Evolutionary conservation across 2,113 vertebrate genomes (phyloP).

Genomic region (Planiliza haematocheilus): DNA sequence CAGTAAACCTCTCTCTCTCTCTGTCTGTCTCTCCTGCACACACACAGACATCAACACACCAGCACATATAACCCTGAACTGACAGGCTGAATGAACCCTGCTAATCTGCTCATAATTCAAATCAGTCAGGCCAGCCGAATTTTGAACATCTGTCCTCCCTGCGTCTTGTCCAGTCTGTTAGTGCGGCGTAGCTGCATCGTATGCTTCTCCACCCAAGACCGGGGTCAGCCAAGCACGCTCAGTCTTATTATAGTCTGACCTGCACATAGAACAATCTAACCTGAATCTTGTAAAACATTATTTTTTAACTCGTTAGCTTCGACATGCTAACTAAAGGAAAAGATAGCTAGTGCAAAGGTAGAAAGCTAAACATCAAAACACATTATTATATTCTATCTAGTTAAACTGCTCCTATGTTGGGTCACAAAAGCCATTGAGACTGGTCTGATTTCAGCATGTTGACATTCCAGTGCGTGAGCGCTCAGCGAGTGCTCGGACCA

Average conservation of each 20-base stretch:
- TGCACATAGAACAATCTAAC: slow-evolving; percentile 24
- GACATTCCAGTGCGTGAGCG: no score
- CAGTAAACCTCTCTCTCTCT: slow-evolving; percentile 5
- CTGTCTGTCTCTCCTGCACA: slow-evolving; percentile 1
- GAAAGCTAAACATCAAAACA: no score
- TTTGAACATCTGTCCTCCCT: slow-evolving; percentile 73
- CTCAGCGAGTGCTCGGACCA: no score
- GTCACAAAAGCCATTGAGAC: no score
- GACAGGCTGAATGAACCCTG: slow-evolving; percentile 48
- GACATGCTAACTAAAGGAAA: no score
- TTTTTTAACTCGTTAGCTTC: no score
- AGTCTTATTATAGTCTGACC: slow-evolving; percentile 8
- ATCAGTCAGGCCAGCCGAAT: slow-evolving; percentile 49
- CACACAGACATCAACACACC: slow-evolving; percentile 13
- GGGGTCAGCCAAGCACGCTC: slow-evolving; percentile 11
- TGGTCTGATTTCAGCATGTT: no score
- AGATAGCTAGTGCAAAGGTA: neutral
- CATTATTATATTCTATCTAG: no score
- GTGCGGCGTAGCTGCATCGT: neutral
- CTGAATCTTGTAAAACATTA: slow-evolving; percentile 1
- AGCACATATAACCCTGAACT: slow-evolving; percentile 23
- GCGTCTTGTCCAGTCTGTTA: slow-evolving; percentile 47
- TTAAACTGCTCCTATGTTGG: no score
- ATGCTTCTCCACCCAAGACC: neutral
- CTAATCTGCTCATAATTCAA: slow-evolving; percentile 76